Evolutionary conservation across 2,113 vertebrate genomes (phyloP), one percentile per base, ranked within the genome.

Genomic region (Butorides virescens): DNA sequence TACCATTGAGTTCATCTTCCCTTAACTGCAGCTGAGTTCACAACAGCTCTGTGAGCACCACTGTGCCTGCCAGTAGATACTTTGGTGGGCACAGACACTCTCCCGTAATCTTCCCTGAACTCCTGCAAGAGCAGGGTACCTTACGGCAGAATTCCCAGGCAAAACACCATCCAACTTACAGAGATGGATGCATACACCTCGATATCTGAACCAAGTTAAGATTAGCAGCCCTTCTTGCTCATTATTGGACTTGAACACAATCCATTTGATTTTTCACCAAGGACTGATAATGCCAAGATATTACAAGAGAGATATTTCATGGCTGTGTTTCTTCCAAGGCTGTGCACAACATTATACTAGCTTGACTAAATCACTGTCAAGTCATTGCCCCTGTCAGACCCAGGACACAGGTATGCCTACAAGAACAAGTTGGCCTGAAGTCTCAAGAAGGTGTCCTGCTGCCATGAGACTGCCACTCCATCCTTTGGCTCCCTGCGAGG

Each of bases 401-500:
- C 39, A 36, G 34, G 46, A 52, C 34, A 49, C 34, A 70, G 34
- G 20, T 6, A 71, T 46, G 8, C 23, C 29, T n/a, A 42, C 26
- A 27, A 42, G 30, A 75, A 52, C 13, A 65, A 47, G 15, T 22
- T 58, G 30, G 21, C 34, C 55, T 44, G 34, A 62, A 72, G 75
- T 15, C 70, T 71, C 15, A 3, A 67, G 34, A 75, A 44, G 34
- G 30, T 26, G 8, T 15, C 21, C 36, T 17, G 50, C 52, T 91
- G 77, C n/a, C 23, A 5, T 0, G 1, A n/a, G 44, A 61, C 58
- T 29, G 58, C 9, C 18, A 7, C 44, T 58, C 37, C n/a, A 32
- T 37, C n/a, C 42, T 67, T 53, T 0, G 0, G 37, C 44, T 91
- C 15, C n/a, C 59, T 39, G 52, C 0, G 0, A 74, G 36, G 37